Base-by-base conservation (phyloP, 2,888 invertebrate genomes). In the Drosophila algonquin region DNA sequence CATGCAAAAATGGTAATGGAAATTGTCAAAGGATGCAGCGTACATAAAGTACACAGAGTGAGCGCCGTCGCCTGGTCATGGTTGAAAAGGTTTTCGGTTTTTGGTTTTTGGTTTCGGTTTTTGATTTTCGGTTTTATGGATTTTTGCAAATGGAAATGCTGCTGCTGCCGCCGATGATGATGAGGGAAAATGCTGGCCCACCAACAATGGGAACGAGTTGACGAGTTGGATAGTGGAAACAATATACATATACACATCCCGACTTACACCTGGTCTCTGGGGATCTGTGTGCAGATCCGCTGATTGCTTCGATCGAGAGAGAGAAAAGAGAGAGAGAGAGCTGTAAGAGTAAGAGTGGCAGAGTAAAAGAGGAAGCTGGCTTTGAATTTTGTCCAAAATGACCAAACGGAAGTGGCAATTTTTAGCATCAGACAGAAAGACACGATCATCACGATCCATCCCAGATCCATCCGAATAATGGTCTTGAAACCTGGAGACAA, bases 141-240 rank as follows among this genome's bases (percentile, higher is more conserved):
- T 56, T 67, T 80, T 79, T 70, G 57, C 76, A 73, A 76, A 65
- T 74, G 63, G 56, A 60, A 75, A 87, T 77, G 75, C 79, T 80
- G 73, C 80, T 72, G 74, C 56, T 30, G 51, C 46, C 63, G 56
- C 57, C 52, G 69, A 76, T 68, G 53, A 61, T 72, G 64, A 69
- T 74, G 73, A 82, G 64, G 78, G 51, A 55, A 73, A 73, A 73
- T 64, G 58, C 73, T 58, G 65, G 14, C 69, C 57, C 48, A 61
- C 3, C 53, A 40, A 59, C 61, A 55, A 80, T 73, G 81, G 70
- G 68, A 83, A 88, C 86, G 88, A 82, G 88, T 82, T 82, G 86
- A 71, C 57, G 53, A 71, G 60, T 58, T 21, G 73, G 16, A 60
- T 74, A 64, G 59, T 58, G 73, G 16, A 61, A 77, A 67, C 72